Base-by-base conservation (phyloP, 2,113 vertebrate genomes). In the Caranx melampygus region DNA sequence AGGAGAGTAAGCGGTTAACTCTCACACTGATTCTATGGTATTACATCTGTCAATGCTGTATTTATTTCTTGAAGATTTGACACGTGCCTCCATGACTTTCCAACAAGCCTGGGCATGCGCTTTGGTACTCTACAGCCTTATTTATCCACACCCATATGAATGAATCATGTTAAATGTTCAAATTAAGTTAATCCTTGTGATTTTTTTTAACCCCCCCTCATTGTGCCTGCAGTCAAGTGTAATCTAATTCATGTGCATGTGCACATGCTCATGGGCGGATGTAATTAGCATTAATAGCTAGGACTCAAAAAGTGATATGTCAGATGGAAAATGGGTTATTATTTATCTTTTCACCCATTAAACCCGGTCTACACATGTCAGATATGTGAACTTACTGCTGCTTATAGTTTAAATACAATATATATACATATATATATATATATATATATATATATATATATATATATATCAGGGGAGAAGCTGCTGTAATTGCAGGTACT, bases 1-100 rank as follows among this genome's bases (percentile, higher is more conserved):
- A 35, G 33, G 73, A 79, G 72, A 73, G 73, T 65, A 75, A 71
- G 79, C 83, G 81, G 85, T 90, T 90, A 85, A 86, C 71, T 77
- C 73, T 70, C 44, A 45, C 52, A 69, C 87, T 92, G 82, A 92
- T 90, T 90, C 76, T 42, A 49, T 42, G 57, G 68, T 72, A 76
- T 87, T 82, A 81, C 72, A 74, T 86, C 74, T 85, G 89, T 86
- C 85, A 83, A 70, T 81, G 64, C 73, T 81, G 60, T 70, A 60
- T 87, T 84, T 87, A 79, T 88, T 84, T 79, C 63, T 75, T 35
- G 34, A 69, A 72, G 66, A 52, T 82, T 87, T 8, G 33, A 85
- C 83, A 78, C 61, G 3, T 73, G 84, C 69, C 68, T 61, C 82
- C 55, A 4, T 49, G 75, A 55, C 75, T 87, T 31, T 26, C 67